Base-by-base conservation (phyloP, 30 jellyfish, hydroid and myxozoan genomes). In the Turritopsis rubra region DNA sequence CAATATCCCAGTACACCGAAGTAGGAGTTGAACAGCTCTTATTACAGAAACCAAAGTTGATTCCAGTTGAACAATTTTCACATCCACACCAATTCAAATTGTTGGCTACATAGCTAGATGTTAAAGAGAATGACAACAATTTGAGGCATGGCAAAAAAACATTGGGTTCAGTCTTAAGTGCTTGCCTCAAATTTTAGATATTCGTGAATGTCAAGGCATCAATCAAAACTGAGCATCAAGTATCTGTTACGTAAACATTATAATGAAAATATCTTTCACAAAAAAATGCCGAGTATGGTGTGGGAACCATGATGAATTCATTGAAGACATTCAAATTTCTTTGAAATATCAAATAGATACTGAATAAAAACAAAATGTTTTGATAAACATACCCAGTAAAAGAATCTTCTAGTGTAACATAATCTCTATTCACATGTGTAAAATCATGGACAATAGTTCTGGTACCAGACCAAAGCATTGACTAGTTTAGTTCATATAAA, bases 1-100 rank as follows among this genome's bases (percentile, higher is more conserved):
- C 87, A 21, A 18, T 9, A 19, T 41, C 78, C 87, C 87, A 80
- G 65, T 80, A 80, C 52, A 31, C 31, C 21, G 52, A 24, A 18
- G 79, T 25, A 19, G 81, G 52, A 53, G 22, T 25, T 4, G 65
- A 80, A 53, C 87, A 80, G 7, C 52, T 16, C 52, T 22, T 29
- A 80, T 80, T 65, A 29, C 87, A 80, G 52, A 65, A 53, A 0
- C 21, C 53, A 26, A 22, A 52, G 54, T 77, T 0, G 0, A 77
- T 77, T 77, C 85, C 85, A 24, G 41, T 20, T 18, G 72, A 16
- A 77, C 85, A 77, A 19, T 30, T 77, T 21, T 77, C 41, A 52
- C 87, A 80, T 0, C 87, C 87, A 70, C 87, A 80, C 87, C 87
- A 80, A 21, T 30, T n/a, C 54, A 80, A 80, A 53, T 80, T 53